Evolutionary conservation across 2,888 invertebrate genomes (phyloP), one percentile per base, ranked within the genome.

Genomic region (Dasypolia templi): DNA sequence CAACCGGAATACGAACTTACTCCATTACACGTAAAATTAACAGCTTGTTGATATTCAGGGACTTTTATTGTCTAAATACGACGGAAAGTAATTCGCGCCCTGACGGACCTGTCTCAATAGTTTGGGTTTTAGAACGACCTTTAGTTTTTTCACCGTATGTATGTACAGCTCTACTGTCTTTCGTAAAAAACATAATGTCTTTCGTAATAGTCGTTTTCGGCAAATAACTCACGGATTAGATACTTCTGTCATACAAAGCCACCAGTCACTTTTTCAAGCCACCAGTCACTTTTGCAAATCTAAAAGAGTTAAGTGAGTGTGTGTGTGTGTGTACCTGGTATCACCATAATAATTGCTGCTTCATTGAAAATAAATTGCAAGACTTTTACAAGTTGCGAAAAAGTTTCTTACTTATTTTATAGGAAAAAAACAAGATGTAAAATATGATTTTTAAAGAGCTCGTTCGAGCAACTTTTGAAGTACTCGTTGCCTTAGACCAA

Each of bases 11-110:
- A 66, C 75, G 63, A 85, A 85, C 78, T 85, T 85, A 77, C 42
- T 73, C 73, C 59, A 78, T 83, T 78, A 81, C 72, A 81, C 63
- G 74, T 75, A 73, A 80, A 85, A 78, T 81, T 80, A 84, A 84
- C 83, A 80, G 70, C 53, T 76, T 76, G 68, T 85, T 84, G 78
- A 82, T 82, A 84, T 83, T 81, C 76, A 74, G 70, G 53, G 64
- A 76, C 26, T 68, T 81, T 72, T 75, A 74, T 82, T 82, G 84
- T 84, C 73, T 75, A 72, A 82, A 75, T 67, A 75, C 59, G 42
- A 72, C 62, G 63, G 72, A 58, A 75, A 39, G 67, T 44, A 66
- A 67, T 64, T 63, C 55, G 29, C 35, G 55, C 55, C 35, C 63
- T 26, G 46, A 70, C 71, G 26, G 55, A 12, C 19, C 19, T 12